Conservation (phyloP, 2,113 vertebrate species). For the Uria lomvia region DNA sequence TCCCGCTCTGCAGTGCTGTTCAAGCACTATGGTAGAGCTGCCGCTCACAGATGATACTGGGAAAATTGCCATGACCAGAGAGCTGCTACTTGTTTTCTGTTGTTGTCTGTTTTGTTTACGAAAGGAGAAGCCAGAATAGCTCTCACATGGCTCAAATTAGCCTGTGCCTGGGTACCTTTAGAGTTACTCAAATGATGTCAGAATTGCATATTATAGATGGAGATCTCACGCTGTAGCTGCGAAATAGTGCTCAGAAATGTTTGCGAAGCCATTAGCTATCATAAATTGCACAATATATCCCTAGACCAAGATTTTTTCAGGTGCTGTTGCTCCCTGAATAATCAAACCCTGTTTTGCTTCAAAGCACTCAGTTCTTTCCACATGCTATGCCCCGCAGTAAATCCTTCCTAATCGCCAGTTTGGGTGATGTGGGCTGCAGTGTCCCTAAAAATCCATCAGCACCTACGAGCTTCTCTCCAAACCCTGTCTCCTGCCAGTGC, state of each 20-base stretch:
- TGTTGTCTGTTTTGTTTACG: neutral
- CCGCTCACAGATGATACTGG: constrained; percentile 3
- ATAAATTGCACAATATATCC: neutral
- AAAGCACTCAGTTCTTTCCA: neutral
- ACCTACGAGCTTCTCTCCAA: neutral
- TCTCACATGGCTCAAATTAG: constrained; percentile 20
- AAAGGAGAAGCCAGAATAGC: constrained; percentile 31
- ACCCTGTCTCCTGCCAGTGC: neutral
- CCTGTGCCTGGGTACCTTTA: neutral
- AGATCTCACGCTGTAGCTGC: neutral
- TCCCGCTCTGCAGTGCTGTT: neutral
- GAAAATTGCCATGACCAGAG: constrained; percentile 56
- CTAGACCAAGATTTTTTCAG: neutral
- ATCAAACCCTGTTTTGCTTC: neutral
- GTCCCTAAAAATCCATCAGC: neutral
- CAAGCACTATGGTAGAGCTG: neutral
- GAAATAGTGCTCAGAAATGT: neutral
- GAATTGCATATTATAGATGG: neutral
- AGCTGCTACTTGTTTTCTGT: constrained; percentile 22
- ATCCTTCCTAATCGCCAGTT: neutral
- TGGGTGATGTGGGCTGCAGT: neutral
- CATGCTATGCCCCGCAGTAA: neutral
- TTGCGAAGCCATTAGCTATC: neutral
- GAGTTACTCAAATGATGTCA: neutral
- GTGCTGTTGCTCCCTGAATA: neutral